Conservation (phyloP, 2,888 invertebrate species). For the Stenchaetothrips biformis region DNA sequence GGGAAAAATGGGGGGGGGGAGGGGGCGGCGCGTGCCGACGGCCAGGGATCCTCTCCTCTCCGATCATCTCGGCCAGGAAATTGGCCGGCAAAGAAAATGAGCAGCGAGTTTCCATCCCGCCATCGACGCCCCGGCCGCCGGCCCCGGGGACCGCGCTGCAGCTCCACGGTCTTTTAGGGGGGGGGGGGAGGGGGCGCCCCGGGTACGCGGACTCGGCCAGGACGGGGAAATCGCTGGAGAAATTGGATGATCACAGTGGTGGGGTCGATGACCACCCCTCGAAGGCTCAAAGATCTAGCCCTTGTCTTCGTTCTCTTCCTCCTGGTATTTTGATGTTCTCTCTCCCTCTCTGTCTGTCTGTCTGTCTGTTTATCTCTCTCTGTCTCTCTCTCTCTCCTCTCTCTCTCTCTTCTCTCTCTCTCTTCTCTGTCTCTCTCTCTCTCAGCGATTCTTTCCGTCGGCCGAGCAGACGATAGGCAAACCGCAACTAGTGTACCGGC, state of each 20-base stretch:
- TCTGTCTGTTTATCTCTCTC: too few relatives aligned
- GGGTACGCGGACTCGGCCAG: too few relatives aligned
- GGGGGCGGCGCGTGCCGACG: constrained; percentile 2
- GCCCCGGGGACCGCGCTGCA: background rate
- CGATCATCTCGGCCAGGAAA: constrained; percentile 15
- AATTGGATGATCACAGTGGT: background rate
- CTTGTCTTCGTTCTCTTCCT: background rate
- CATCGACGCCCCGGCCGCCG: background rate
- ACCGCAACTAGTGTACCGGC: too few relatives aligned
- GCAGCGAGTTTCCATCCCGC: background rate
- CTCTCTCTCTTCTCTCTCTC: background rate
- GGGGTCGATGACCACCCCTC: background rate
- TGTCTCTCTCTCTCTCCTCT: background rate
- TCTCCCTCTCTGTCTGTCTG: background rate
- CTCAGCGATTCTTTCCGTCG: background rate
- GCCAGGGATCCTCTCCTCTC: background rate
- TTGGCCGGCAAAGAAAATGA: constrained; percentile 1
- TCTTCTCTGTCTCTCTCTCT: background rate
- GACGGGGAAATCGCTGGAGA: background rate
- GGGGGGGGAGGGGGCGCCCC: too few relatives aligned
- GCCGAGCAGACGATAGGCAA: too few relatives aligned
- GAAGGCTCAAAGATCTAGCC: background rate
- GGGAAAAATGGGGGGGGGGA: background rate
- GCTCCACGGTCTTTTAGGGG: background rate
- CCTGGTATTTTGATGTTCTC: background rate